Evolutionary conservation across 2,888 invertebrate species (phyloP), one percentile per base, ranked within the genome.

Genomic region (Lutraria lutraria): DNA sequence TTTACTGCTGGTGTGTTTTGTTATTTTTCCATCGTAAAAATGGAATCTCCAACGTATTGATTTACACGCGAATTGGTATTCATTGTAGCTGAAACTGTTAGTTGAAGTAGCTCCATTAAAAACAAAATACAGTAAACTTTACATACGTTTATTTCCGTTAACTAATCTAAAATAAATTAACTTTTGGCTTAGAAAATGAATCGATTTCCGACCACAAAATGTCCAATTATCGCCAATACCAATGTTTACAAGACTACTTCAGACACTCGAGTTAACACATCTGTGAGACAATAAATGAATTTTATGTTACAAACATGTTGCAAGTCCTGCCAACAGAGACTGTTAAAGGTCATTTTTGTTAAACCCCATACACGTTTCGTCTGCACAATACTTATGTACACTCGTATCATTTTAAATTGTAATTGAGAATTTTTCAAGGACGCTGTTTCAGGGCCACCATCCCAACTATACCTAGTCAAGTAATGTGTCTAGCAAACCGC

Each of bases 71-170:
- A 34, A 31, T 15, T 31, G 15, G 34, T 16, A 31, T 34, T 15
- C 16, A 34, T 3, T 31, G 76, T 72, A 12, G 72, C 15, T 76
- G 34, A 34, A 31, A 76, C 19, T 4, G 76, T 76, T 76, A 19
- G 31, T 15, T 43, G 81, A 81, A 81, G n/a, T 4, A n/a, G 81
- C 25, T 81, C 81, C 81, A 81, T 81, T 81, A 81, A 81, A 81
- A 81, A 81, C 81, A 81, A 81, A 53, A 6, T 13, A 19, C 10
- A 52, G 53, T 81, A 81, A 81, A 54, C 81, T n/a, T 16, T 81
- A 81, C 53, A 21, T 81, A 81, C 29, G 15, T 34, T 81, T 52
- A 81, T 81, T 81, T 81, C 81, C 81, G 52, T 25, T 53, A 2
- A 25, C n/a, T 54, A 81, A 81, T 81, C 43, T 76, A 76, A 76